A percentile compares a stretch with the other conserved stretches of the same genome.
phyloP scores from a whole-genome alignment of 2,888 invertebrate genomes.

The Diachrysia chrysitis region DNA sequence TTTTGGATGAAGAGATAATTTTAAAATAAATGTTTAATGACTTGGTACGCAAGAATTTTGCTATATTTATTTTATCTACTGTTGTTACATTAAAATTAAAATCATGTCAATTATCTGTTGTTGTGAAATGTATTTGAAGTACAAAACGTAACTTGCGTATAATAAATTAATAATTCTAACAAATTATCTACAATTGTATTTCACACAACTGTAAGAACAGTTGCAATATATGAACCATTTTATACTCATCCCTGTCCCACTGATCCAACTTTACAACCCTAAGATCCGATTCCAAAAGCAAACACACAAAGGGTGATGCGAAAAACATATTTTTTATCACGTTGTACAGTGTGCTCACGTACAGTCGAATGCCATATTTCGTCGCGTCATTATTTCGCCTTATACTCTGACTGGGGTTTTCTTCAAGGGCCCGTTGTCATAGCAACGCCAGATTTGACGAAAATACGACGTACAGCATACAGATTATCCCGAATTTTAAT shows the following conservation, averaged over 20 bases:
- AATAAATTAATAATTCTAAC: neutral
- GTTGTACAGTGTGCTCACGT: conserved; percentile 58
- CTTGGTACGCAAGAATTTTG: too few relatives aligned
- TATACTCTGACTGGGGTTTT: conserved; percentile 76
- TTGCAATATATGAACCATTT: conserved; percentile 8
- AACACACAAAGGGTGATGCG: conserved; percentile 50
- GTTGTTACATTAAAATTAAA: too few relatives aligned
- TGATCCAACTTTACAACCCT: conserved; percentile 43
- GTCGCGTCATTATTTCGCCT: conserved; percentile 82
- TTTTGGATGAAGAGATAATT: too few relatives aligned
- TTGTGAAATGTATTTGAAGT: neutral
- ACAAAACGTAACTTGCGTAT: neutral
- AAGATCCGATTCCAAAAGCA: conserved; percentile 55
- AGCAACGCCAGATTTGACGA: conserved; percentile 80
- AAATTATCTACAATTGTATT: neutral
- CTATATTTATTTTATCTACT: too few relatives aligned
- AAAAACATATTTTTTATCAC: conserved; percentile 42
- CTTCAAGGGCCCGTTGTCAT: conserved; percentile 77
- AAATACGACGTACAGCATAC: conserved; percentile 78
- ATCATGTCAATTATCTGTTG: neutral
- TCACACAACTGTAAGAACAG: neutral
- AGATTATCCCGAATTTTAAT: conserved; percentile 72
- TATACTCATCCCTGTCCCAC: conserved; percentile 31
- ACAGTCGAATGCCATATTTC: conserved; percentile 75
- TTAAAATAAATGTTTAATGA: too few relatives aligned